Percentiles rank a stretch among this genome's conserved stretches.
These are phyloP conservation scores for Acleris cristana DNA, from an alignment of 2,888 invertebrate genomes.

Conservation along the genomic window DNA sequence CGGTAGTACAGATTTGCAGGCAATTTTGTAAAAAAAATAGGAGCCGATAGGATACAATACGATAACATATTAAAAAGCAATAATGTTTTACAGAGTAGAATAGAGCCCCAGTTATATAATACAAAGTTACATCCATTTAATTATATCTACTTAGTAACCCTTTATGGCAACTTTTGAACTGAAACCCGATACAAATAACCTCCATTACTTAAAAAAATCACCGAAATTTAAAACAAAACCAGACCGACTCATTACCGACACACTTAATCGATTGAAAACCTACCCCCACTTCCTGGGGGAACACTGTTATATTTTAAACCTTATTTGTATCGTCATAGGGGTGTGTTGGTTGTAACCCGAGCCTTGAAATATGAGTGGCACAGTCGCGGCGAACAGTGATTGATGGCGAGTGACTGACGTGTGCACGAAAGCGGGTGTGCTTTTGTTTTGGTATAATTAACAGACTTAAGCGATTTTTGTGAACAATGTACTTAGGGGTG, in stretches of 20 bases:
- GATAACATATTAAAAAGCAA: too few relatives aligned
- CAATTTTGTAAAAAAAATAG: too few relatives aligned
- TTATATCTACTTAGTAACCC: too few relatives aligned
- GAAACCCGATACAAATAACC: slow-evolving; percentile 20
- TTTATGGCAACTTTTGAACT: neutral
- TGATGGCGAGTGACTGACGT: slow-evolving; percentile 36
- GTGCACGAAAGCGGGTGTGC: slow-evolving; percentile 37
- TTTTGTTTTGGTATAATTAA: slow-evolving; percentile 11
- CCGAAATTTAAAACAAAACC: slow-evolving; percentile 35
- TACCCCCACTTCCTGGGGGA: slow-evolving; percentile 11
- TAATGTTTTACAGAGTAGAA: too few relatives aligned
- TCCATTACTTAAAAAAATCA: slow-evolving; percentile 24
- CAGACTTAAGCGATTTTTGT: neutral
- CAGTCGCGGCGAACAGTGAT: slow-evolving; percentile 37
- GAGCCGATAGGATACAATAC: too few relatives aligned
- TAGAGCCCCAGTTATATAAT: too few relatives aligned
- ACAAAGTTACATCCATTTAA: too few relatives aligned
- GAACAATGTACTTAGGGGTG: neutral
- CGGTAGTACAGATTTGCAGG: too few relatives aligned
- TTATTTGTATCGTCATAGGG: slow-evolving; percentile 20
- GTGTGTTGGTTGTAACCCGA: slow-evolving; percentile 8
- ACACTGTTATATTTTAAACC: slow-evolving; percentile 1
- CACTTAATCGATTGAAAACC: slow-evolving; percentile 36
- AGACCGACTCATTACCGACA: slow-evolving; percentile 30
- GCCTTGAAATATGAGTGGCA: slow-evolving; percentile 36